Conservation (phyloP, 2,797 vertebrate genomes). For the Hozukius guyotensis region DNA sequence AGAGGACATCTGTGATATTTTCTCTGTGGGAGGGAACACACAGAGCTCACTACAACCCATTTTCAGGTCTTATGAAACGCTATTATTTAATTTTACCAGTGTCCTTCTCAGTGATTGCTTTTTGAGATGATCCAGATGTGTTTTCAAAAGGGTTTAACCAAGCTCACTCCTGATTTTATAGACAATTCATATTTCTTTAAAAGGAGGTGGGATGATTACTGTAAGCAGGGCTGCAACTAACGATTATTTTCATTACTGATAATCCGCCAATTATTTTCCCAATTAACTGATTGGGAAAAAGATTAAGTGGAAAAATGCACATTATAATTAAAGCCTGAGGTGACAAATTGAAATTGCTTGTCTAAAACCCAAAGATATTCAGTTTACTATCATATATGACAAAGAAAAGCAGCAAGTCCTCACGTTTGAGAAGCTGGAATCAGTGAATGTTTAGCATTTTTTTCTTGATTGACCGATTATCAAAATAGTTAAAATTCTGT, state of each 20-base stretch:
- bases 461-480: neutral
- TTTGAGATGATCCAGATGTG: slow-evolving; percentile 9
- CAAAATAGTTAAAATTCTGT: neutral
- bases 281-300: neutral
- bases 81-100: slow-evolving; percentile 20
- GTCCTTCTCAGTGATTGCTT: neutral
- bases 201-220: neutral
- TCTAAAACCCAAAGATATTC: neutral
- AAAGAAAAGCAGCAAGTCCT: neutral
- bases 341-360: neutral
- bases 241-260: neutral
- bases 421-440: neutral
- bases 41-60: slow-evolving; percentile 19
- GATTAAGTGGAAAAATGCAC: neutral
- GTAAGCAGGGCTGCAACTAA: neutral
- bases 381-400: neutral
- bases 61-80: slow-evolving; percentile 49
- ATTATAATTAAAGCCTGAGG: slow-evolving; percentile 1
- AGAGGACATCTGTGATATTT: slow-evolving; percentile 49
- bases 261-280: neutral
- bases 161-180: neutral
- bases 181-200: neutral
- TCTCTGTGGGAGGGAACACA: slow-evolving; percentile 15
- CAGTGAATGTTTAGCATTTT: neutral
- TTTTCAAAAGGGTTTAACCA: neutral